Conservation (phyloP, 2,113 vertebrate species). For the Globicephala melas region DNA sequence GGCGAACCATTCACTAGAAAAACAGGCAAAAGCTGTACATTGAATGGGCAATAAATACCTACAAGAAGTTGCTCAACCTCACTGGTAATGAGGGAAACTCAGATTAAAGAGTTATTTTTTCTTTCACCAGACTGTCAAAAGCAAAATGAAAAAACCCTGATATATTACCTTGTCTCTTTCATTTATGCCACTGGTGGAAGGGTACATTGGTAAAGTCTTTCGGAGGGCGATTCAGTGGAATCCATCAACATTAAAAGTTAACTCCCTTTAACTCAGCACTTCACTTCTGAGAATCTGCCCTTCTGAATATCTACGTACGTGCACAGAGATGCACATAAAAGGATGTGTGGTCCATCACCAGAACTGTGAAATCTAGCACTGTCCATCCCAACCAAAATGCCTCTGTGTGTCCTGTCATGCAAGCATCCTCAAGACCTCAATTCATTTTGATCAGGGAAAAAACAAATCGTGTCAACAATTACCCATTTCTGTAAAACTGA, state of each 20-base stretch:
- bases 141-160: not conserved
- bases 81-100: not conserved
- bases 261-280: slow-evolving; percentile 13
- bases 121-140: not conserved
- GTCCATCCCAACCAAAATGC: not conserved
- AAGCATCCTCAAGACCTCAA: not conserved
- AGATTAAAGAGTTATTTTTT: not conserved
- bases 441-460: not conserved
- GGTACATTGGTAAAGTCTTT: not conserved
- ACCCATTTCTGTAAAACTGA: not conserved
- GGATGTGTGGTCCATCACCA: not conserved
- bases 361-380: not conserved
- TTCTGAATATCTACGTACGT: not conserved
- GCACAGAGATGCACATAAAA: not conserved
- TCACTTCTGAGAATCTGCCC: not conserved
- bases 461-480: not conserved
- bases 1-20: not conserved
- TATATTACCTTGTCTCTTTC: not conserved
- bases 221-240: not conserved
- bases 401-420: not conserved
- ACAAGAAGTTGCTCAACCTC: not conserved
- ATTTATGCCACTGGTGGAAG: not conserved
- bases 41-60: not conserved
- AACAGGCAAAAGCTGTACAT: not conserved
- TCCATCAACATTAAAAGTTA: not conserved